These are phyloP conservation scores for Rhizomys pruinosus DNA, from an alignment of 2,113 vertebrate genomes.

Conservation along the genomic window DNA sequence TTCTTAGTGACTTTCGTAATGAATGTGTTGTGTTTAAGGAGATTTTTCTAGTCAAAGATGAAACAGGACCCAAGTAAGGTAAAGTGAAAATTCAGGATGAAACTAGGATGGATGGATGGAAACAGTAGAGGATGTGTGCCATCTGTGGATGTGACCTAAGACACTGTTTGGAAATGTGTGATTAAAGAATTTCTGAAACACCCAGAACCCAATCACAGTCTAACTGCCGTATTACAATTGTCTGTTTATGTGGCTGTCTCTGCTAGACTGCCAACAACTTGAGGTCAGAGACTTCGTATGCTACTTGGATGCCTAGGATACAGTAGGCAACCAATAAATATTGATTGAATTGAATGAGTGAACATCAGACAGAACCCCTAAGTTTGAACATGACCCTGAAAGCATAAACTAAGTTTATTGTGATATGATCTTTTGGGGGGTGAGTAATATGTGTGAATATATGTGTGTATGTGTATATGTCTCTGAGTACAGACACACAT, in stretches of 20 bases:
- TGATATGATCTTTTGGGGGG: neutral
- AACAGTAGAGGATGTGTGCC: conserved; percentile 69
- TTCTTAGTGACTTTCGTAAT: conserved; percentile 11
- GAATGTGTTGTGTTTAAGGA: neutral
- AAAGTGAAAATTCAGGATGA: conserved; percentile 48
- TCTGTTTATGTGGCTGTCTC: conserved; percentile 45
- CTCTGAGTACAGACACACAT: neutral
- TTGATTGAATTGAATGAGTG: neutral
- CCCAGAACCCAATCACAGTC: conserved; percentile 42
- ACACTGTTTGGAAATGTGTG: conserved; percentile 70
- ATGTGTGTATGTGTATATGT: neutral
- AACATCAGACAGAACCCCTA: neutral
- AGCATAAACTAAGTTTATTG: neutral
- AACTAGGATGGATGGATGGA: conserved; percentile 44
- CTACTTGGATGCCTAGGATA: neutral
- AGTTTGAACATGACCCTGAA: neutral
- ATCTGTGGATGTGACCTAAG: conserved; percentile 70
- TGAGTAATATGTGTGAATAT: neutral
- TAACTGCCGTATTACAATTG: conserved; percentile 20
- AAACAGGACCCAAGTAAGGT: conserved; percentile 47
- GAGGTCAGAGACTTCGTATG: conserved; percentile 28
- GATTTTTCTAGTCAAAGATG: conserved; percentile 58
- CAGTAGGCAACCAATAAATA: conserved; percentile 22
- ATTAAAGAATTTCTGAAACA: conserved; percentile 64
- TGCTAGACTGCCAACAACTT: conserved; percentile 36